Conservation (phyloP, 2,797 vertebrate genomes). For the Enteromius mattozi region DNA sequence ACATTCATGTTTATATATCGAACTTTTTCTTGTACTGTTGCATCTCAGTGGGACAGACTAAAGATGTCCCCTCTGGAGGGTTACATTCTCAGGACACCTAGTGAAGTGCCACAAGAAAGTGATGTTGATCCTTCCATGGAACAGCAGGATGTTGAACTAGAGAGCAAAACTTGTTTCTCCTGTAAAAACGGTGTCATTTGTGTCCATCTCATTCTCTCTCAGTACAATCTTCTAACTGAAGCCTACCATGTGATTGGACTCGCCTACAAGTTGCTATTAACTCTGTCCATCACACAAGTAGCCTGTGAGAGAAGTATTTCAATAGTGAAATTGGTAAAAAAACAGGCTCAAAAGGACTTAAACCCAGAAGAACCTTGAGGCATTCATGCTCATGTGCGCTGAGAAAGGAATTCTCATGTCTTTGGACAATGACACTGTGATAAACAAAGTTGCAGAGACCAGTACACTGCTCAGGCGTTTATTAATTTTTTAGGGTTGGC, state of each 20-base stretch:
- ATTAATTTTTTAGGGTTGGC: background rate
- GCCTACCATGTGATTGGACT: conserved; percentile 42
- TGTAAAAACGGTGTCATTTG: conserved; percentile 44
- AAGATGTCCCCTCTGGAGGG: conserved; percentile 49
- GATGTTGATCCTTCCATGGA: conserved; percentile 28
- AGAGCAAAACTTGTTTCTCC: conserved; percentile 43
- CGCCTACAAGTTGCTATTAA: background rate
- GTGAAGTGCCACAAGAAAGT: conserved; percentile 30
- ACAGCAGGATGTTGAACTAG: conserved; percentile 29
- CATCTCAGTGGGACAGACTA: conserved; percentile 53
- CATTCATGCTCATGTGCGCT: conserved; percentile 7
- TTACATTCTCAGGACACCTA: conserved; percentile 51
- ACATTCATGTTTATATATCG: no score
- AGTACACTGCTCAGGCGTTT: conserved; percentile 27
- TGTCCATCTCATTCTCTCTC: conserved; percentile 34
- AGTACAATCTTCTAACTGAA: conserved; percentile 31
- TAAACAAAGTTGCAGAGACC: conserved; percentile 48
- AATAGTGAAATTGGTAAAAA: background rate
- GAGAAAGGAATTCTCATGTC: conserved; percentile 49
- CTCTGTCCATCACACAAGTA: background rate
- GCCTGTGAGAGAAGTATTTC: background rate
- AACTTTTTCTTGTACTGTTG: background rate
- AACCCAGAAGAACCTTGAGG: background rate
- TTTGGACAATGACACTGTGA: conserved; percentile 44
- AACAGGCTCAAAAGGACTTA: background rate